Evolutionary conservation across 2,797 vertebrate genomes (phyloP).

Genomic region (Bovichtus variegatus): DNA sequence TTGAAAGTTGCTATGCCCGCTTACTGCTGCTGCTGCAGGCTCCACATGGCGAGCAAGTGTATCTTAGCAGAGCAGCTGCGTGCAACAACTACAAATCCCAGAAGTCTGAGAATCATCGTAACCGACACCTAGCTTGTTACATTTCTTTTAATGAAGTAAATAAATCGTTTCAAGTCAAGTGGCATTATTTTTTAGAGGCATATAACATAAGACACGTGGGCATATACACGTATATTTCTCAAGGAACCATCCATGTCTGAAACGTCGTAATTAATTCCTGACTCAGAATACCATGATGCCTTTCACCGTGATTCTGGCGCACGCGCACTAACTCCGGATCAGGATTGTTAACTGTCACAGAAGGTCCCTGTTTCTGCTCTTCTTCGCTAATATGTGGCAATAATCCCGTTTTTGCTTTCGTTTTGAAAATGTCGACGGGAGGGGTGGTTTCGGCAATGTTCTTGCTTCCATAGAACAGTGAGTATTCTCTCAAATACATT

Average conservation of each 20-base stretch:
- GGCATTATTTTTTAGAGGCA: background rate
- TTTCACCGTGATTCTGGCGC: slow-evolving; percentile 6
- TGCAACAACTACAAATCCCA: slow-evolving; percentile 70
- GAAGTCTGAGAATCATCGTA: background rate
- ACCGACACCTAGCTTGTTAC: background rate
- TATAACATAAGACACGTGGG: fast-evolving
- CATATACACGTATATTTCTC: fast-evolving
- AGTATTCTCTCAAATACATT: slow-evolving; percentile 47
- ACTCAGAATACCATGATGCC: slow-evolving; percentile 67
- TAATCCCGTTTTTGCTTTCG: slow-evolving; percentile 22
- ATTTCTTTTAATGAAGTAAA: background rate
- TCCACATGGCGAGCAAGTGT: slow-evolving; percentile 43
- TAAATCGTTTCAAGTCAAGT: fast-evolving
- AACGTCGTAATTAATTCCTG: slow-evolving; percentile 15
- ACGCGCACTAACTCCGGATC: slow-evolving; percentile 49
- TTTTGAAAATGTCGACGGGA: slow-evolving; percentile 50
- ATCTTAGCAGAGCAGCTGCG: background rate
- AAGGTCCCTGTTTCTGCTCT: slow-evolving; percentile 19
- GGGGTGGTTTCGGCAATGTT: background rate
- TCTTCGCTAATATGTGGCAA: slow-evolving; percentile 18
- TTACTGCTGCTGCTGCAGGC: background rate
- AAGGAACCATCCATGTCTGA: background rate
- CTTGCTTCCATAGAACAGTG: slow-evolving; percentile 60
- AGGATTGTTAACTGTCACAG: slow-evolving; percentile 52
- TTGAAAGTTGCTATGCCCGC: background rate